phyloP scores from a whole-genome alignment of 2,113 vertebrate genomes.

The Larimichthys crocea region DNA sequence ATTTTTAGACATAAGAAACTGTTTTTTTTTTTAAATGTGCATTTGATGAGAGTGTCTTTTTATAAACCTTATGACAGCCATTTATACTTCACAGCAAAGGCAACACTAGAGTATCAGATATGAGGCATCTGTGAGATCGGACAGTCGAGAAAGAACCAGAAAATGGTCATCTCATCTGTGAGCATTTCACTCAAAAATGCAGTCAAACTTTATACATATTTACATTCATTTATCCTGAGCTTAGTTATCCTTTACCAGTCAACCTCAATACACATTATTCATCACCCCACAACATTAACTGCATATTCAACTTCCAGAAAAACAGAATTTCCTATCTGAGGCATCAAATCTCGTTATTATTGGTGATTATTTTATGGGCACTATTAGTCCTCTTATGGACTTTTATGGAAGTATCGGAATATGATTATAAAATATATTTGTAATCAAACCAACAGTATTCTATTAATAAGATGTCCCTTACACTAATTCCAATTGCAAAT shows the following conservation, averaged over 20 bases:
- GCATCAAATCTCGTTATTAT: background rate
- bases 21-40: constrained; percentile 34
- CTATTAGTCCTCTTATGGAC: background rate
- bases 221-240: too few species aligned
- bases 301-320: background rate
- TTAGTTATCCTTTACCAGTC: too few species aligned
- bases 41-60: constrained; percentile 63
- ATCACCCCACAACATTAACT: background rate
- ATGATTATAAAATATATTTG: too few species aligned
- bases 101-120: too few species aligned
- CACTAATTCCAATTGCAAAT: background rate
- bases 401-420: background rate
- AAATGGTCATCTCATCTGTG: too few species aligned
- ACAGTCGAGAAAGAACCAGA: too few species aligned
- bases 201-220: too few species aligned
- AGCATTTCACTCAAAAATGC: too few species aligned
- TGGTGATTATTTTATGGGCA: background rate
- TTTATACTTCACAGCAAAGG: constrained; percentile 33
- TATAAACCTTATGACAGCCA: constrained; percentile 40
- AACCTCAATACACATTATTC: too few species aligned
- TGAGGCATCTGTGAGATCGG: too few species aligned
- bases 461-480: background rate
- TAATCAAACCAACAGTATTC: too few species aligned
- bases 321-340: background rate
- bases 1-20: constrained; percentile 39